phyloP scores from a whole-genome alignment of 2,888 invertebrate species.

The Catocala nupta region DNA sequence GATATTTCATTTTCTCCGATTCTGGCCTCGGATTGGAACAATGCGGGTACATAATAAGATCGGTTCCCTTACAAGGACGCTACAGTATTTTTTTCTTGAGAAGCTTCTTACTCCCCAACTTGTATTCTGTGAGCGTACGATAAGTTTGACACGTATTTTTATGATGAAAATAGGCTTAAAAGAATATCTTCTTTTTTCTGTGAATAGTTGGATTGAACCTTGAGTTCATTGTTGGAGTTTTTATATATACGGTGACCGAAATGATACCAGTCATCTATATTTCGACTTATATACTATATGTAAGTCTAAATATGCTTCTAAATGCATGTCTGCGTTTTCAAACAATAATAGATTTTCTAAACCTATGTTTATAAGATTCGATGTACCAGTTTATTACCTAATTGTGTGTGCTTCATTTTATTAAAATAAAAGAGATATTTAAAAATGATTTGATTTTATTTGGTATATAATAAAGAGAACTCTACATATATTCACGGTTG shows the following conservation, averaged over 20 bases:
- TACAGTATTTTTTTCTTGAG: conserved; percentile 38
- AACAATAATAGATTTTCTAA: no score
- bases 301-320: no score
- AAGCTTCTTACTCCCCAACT: conserved; percentile 15
- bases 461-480: no score
- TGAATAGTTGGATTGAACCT: neutral
- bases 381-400: no score
- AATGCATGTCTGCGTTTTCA: no score
- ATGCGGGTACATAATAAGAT: conserved; percentile 53
- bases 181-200: conserved; percentile 11
- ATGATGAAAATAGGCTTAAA: conserved; percentile 18
- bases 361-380: no score
- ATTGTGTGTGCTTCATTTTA: no score
- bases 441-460: no score
- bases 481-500: no score
- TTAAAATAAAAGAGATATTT: no score
- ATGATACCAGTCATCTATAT: no score
- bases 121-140: conserved; percentile 34
- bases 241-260: neutral
- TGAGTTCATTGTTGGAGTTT: neutral
- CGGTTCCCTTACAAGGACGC: conserved; percentile 36
- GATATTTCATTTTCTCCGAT: conserved; percentile 46
- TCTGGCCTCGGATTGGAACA: conserved; percentile 55
- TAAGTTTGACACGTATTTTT: conserved; percentile 21
- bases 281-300: no score